These are phyloP conservation scores for Cyanoliseus patagonus DNA, from an alignment of 2,113 vertebrate species.

Conservation along the genomic window DNA sequence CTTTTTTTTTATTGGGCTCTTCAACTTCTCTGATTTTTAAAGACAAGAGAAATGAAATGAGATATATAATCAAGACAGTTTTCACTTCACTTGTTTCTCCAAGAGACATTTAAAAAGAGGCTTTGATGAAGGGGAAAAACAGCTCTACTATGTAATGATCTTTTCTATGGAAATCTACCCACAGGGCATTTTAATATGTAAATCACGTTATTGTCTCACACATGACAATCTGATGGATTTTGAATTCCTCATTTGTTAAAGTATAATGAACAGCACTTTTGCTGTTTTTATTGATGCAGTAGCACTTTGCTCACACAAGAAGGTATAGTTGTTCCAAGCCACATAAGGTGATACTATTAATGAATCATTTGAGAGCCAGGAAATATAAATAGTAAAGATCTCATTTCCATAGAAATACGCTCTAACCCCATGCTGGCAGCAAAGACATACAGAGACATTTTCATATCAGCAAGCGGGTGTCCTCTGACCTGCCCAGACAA, in stretches of 20 bases:
- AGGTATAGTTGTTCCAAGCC: neutral
- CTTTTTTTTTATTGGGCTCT: constrained; percentile 18
- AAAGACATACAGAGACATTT: constrained; percentile 8
- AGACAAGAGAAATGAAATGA: constrained; percentile 47
- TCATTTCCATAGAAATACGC: constrained; percentile 53
- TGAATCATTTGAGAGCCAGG: constrained; percentile 30
- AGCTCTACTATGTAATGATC: constrained; percentile 32
- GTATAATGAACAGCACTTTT: constrained; percentile 49
- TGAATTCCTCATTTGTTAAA: constrained; percentile 48
- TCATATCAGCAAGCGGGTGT: neutral
- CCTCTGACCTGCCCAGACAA: neutral
- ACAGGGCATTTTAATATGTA: constrained; percentile 53
- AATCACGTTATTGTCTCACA: constrained; percentile 44
- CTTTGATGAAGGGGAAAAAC: constrained; percentile 48
- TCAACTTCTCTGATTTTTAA: constrained; percentile 65
- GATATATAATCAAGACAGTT: constrained; percentile 66
- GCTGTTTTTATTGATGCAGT: constrained; percentile 1
- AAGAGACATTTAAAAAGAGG: constrained; percentile 39
- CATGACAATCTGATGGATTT: constrained; percentile 42
- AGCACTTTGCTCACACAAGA: constrained; percentile 13
- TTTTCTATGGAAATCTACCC: constrained; percentile 49
- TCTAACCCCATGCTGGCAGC: constrained; percentile 15
- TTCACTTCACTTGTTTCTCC: constrained; percentile 60
- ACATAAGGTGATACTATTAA: constrained; percentile 27
- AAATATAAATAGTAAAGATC: constrained; percentile 22